Conservation (phyloP, 1,140 invertebrate species). For the Dermatophagoides farinae region DNA sequence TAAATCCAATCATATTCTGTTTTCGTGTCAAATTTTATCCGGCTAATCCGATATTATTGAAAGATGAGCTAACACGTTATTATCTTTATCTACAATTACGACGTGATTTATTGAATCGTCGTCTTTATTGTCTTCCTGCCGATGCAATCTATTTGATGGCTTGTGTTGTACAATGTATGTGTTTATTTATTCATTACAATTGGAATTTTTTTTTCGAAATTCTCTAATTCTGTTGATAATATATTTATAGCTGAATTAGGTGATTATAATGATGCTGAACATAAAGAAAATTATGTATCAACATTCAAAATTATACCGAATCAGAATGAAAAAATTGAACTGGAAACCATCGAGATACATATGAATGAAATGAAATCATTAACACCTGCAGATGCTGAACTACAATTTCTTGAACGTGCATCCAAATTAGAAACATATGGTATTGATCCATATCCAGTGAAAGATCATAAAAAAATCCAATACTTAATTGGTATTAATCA, state of each 20-base stretch:
- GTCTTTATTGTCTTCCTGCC: slow-evolving; percentile 64
- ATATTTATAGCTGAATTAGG: slow-evolving; percentile 57
- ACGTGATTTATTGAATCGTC: slow-evolving; percentile 76
- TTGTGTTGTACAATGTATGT: slow-evolving; percentile 53
- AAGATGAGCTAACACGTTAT: slow-evolving; percentile 70
- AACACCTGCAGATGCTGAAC: slow-evolving; percentile 41
- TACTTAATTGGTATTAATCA: slow-evolving; percentile 86
- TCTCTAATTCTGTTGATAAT: not conserved
- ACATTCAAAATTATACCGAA: slow-evolving; percentile 75
- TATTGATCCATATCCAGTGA: slow-evolving; percentile 92
- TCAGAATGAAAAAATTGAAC: slow-evolving; percentile 71
- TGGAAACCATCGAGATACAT: slow-evolving; percentile 69
- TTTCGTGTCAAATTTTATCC: slow-evolving; percentile 88
- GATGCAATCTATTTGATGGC: slow-evolving; percentile 75
- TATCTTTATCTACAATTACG: slow-evolving; percentile 83
- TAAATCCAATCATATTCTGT: slow-evolving; percentile 65
- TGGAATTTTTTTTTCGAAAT: not conserved
- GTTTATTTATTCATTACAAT: not conserved
- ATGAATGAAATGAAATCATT: slow-evolving; percentile 36
- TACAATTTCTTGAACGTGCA: slow-evolving; percentile 63
- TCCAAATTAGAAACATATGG: slow-evolving; percentile 82
- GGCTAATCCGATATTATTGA: slow-evolving; percentile 57
- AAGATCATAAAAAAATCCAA: slow-evolving; percentile 72
- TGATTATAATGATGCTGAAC: slow-evolving; percentile 72
- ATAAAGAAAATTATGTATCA: slow-evolving; percentile 68